Conservation (phyloP, 1,140 invertebrate species). For the Zaprionus africanus region DNA sequence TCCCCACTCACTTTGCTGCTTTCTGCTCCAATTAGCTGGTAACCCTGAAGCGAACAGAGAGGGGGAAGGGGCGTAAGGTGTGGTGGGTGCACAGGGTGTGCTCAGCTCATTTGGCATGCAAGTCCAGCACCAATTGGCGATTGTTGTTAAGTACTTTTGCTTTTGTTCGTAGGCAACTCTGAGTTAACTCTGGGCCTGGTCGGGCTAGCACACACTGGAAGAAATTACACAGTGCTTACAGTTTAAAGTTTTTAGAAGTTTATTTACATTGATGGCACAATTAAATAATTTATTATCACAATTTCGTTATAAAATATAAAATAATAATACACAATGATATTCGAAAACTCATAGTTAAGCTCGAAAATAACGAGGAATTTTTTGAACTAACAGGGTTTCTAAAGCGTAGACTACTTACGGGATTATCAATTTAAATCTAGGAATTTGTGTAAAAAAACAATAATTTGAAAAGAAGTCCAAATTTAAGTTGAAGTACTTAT, state of each 20-base stretch:
- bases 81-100: neutral
- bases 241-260: neutral
- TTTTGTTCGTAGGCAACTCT: conserved; percentile 53
- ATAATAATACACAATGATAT: too few relatives aligned
- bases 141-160: conserved; percentile 58
- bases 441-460: too few relatives aligned
- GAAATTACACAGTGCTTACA: neutral
- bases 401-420: too few relatives aligned
- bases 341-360: too few relatives aligned
- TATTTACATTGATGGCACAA: too few relatives aligned
- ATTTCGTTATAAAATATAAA: too few relatives aligned
- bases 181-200: conserved; percentile 39
- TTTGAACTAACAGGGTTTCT: too few relatives aligned
- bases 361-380: too few relatives aligned
- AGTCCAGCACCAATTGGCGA: conserved; percentile 36
- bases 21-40: conserved; percentile 56
- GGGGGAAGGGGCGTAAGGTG: neutral
- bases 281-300: neutral
- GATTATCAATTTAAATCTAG: too few relatives aligned
- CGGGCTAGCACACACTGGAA: conserved; percentile 9
- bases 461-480: too few relatives aligned
- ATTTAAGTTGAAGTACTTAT: too few relatives aligned
- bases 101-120: conserved; percentile 65
- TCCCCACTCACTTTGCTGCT: neutral
- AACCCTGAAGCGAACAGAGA: conserved; percentile 46